A percentile compares a stretch with the other conserved stretches of the same genome.
These are phyloP conservation scores for Scatophagus argus DNA, from an alignment of 2,113 vertebrate species.

Conservation along the genomic window DNA sequence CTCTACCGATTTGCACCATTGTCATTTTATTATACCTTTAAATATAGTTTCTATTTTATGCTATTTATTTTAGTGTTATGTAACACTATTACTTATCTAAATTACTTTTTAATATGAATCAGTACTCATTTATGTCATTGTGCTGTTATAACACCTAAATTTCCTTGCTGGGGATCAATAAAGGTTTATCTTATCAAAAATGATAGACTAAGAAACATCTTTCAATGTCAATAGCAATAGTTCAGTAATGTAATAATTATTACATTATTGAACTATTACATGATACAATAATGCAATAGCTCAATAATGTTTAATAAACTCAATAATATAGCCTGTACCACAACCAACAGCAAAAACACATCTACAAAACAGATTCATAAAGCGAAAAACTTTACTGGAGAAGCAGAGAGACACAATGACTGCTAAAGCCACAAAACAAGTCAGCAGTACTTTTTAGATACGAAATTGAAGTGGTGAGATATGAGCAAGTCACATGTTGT, in stretches of 20 bases:
- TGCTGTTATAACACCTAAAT: too few species aligned
- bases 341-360: background rate
- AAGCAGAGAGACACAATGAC: background rate
- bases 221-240: background rate
- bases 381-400: background rate
- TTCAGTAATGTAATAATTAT: too few species aligned
- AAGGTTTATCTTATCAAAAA: background rate
- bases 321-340: background rate
- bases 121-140: background rate
- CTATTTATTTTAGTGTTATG: background rate
- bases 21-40: background rate
- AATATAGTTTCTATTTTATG: too few species aligned
- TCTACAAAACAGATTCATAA: background rate
- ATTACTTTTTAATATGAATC: background rate
- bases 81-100: background rate
- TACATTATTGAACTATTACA: too few species aligned
- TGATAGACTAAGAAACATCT: background rate
- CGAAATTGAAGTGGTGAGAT: background rate
- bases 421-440: background rate
- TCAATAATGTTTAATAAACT: background rate
- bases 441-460: background rate
- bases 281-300: too few species aligned
- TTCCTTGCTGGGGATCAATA: background rate
- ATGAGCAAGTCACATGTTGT: background rate
- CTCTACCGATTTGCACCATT: too few species aligned